Evolutionary conservation across 2,888 invertebrate genomes (phyloP).

Genomic region (Spisula solida): DNA sequence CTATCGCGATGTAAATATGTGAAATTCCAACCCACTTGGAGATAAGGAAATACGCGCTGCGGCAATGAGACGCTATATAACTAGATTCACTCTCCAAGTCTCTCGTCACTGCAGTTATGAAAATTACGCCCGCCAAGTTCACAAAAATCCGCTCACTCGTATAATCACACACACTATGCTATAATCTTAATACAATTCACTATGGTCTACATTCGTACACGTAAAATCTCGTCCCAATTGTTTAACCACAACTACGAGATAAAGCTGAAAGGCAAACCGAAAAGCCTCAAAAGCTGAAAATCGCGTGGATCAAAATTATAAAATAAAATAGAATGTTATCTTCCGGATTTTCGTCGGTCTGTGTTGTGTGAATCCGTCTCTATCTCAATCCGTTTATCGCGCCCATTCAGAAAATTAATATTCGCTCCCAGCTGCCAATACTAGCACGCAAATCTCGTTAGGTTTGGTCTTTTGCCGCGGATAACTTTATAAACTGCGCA

Average conservation of each 20-base stretch:
- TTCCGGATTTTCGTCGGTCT: neutral
- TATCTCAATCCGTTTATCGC: conserved; percentile 15
- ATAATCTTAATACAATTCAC: neutral
- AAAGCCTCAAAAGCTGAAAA: neutral
- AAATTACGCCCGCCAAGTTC: neutral
- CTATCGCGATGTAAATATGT: neutral
- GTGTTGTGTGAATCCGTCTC: neutral
- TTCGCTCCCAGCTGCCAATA: neutral
- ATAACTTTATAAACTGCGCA: neutral
- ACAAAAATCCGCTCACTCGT: neutral
- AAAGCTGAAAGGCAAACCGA: neutral
- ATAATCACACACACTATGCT: neutral
- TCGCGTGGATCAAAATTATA: neutral
- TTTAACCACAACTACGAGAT: neutral
- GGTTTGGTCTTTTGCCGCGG: neutral
- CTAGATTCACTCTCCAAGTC: no score
- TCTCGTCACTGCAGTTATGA: neutral
- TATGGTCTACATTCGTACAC: neutral
- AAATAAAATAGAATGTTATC: conserved; percentile 21
- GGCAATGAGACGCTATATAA: no score
- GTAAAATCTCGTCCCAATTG: conserved; percentile 27
- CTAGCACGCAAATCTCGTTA: neutral
- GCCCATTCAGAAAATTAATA: neutral
- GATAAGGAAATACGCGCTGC: neutral
- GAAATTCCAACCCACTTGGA: neutral